Evolutionary conservation across 2,888 invertebrate genomes (phyloP).

Genomic region (Torymus aiolomorphi): DNA sequence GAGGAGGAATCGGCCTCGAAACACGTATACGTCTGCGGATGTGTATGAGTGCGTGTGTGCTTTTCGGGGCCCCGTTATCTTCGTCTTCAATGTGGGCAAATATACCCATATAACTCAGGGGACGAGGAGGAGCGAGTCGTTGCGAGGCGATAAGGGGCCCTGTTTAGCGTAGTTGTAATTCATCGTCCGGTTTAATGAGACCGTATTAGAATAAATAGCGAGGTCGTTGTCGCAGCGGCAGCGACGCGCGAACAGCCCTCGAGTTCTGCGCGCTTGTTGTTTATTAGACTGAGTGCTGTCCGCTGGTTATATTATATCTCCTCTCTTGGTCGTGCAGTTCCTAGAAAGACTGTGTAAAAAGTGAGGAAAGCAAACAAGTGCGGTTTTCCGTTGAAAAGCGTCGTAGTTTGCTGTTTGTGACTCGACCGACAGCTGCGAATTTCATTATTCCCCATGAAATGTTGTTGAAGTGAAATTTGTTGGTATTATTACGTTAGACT

Average conservation of each 20-base stretch:
- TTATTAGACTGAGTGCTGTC: no score
- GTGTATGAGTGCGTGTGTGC: not conserved
- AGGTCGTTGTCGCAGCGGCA: slow-evolving; percentile 53
- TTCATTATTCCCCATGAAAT: no score
- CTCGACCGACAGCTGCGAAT: no score
- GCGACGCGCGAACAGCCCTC: not conserved
- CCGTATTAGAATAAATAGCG: slow-evolving; percentile 59
- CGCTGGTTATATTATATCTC: not conserved
- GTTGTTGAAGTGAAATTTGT: no score
- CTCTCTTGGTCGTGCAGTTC: no score
- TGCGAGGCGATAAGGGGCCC: slow-evolving; percentile 39
- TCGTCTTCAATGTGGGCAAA: slow-evolving; percentile 22
- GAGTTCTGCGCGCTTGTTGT: not conserved
- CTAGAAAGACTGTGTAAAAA: no score
- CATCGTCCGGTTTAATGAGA: slow-evolving; percentile 56
- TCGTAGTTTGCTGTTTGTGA: no score
- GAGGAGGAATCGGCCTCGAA: no score
- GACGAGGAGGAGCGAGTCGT: not conserved
- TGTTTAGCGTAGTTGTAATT: slow-evolving; percentile 55
- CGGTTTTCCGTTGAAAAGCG: no score
- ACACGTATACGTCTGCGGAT: no score
- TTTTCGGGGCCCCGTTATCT: slow-evolving; percentile 40
- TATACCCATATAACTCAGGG: slow-evolving; percentile 43
- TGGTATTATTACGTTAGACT: no score
- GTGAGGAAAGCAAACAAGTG: no score